phyloP scores from a whole-genome alignment of 2,888 invertebrate genomes.

The Troides aeacus region DNA sequence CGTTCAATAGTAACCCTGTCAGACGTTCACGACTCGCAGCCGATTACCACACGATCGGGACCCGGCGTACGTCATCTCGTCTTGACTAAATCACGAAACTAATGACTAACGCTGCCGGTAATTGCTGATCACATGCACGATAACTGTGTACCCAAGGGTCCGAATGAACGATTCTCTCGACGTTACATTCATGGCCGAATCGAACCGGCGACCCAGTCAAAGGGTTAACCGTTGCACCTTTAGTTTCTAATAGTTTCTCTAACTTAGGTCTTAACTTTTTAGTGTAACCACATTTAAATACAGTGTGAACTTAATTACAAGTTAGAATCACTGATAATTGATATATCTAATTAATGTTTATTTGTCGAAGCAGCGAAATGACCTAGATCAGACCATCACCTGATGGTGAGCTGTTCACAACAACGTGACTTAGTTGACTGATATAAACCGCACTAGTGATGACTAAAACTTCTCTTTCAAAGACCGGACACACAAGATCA shows the following conservation, averaged over 20 bases:
- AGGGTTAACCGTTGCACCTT: too few species aligned
- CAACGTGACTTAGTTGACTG: too few species aligned
- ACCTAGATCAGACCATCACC: too few species aligned
- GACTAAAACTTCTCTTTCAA: too few species aligned
- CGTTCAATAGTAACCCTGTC: conserved; percentile 60
- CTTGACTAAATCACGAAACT: conserved; percentile 57
- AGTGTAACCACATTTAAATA: too few species aligned
- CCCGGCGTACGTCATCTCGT: conserved; percentile 49
- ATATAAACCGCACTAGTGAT: too few species aligned
- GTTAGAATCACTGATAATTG: too few species aligned
- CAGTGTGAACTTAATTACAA: too few species aligned
- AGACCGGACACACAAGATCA: too few species aligned
- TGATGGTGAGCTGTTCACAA: too few species aligned
- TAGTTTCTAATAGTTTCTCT: neutral
- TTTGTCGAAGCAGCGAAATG: too few species aligned
- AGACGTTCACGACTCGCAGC: conserved; percentile 60
- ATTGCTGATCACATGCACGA: conserved; percentile 31
- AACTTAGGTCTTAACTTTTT: neutral
- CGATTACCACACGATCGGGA: conserved; percentile 57
- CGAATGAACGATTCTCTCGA: conserved; percentile 13
- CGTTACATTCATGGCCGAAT: neutral
- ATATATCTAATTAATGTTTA: too few species aligned
- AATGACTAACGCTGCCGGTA: conserved; percentile 48
- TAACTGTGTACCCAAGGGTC: conserved; percentile 19
- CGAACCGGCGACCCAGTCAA: neutral